Evolutionary conservation across 2,113 vertebrate genomes (phyloP), one percentile per base, ranked within the genome.

Genomic region (Tyrannus savana): DNA sequence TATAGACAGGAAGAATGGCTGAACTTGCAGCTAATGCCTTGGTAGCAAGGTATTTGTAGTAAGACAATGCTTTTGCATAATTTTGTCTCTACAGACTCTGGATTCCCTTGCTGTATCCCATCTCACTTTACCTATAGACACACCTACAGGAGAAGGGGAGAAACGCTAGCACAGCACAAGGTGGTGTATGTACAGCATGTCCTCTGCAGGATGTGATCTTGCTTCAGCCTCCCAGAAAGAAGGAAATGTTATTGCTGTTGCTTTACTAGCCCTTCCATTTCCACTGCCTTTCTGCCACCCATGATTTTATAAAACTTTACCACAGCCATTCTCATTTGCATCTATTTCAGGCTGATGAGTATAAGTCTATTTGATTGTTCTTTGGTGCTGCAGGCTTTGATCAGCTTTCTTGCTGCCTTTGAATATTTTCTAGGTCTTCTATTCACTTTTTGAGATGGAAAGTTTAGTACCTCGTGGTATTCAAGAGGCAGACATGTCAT

Each of bases 191-290:
- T 12, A 17, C 10, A 22, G 9, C 44, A 16, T 10, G 31, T 12
- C 7, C 16, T 41, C n/a, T 69, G 13, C 55, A 81, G 41, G 13
- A 21, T 0, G 0, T 24, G 30, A 44, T 28, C 28, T 64, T 74
- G 6, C 14, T 63, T 14, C 19, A 41, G 37, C 23, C 28, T 47
- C 50, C 10, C 9, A 42, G 52, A 46, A 3, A 71, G 64, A 30
- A 87, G 13, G 19, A 87, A 71, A 46, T 58, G 52, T 62, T 74
- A 31, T 9, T 21, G 3, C 12, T 10, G 1, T 53, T 78, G 8
- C 10, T 67, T 78, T 55, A 63, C 7, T 7, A 42, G 10, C 12
- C 30, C 4, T 55, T 90, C 15, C 11, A 15, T 63, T 92, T 56
- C n/a, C 37, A 56, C 10, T 35, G 3, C 24, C 47, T 50, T 82